Base-by-base conservation (phyloP, 64 coral and sea anemone genomes). In the Pocillopora damicornis region DNA sequence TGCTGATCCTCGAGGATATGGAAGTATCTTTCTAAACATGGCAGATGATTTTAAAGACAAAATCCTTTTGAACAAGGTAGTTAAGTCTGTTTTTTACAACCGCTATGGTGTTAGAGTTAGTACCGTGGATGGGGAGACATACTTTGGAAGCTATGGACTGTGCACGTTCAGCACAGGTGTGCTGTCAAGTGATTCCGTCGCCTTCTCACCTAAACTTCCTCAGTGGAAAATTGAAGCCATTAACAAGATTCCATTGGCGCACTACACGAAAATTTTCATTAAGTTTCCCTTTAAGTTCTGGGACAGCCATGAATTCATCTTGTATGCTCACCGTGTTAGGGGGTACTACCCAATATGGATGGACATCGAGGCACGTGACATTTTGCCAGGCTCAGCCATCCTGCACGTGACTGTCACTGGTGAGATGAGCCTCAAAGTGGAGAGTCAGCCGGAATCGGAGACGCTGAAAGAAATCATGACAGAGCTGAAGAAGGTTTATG, bases 261-360 rank as follows among this genome's bases (percentile, higher is more conserved):
- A 69, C 38, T 95, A 95, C 14, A 95, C 94, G 1, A 95, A 92
- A 74, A 92, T 95, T 22, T 95, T 95, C 35, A 85, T 95, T 57
- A 91, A 95, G 87, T 95, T 95, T 38, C 94, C 90, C 4, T 71
- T 72, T 15, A 92, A 95, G 60, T 95, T 95, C 58, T 95, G 94
- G 94, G 94, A 95, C 79, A 75, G 83, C 17, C 58, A 85, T 20
- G 90, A 91, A 15, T 95, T 88, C 58, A 95, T 89, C 71, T 60
- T 91, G 58, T 95, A 95, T 17, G 93, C 79, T 30, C 75, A 92
- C 42, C 65, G 74, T 22, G 63, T 77, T 14, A 66, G 94, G 2
- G 90, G 94, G 14, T 89, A 95, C 76, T 95, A 74, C 78, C 94
- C 94, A 63, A 73, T 92, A 57, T 95, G 93, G 93, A 91, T 95